A percentile compares a stretch with the other conserved stretches of the same genome.
phyloP scores from a whole-genome alignment of 2,888 invertebrate genomes.

The Nomada goodeniana region DNA sequence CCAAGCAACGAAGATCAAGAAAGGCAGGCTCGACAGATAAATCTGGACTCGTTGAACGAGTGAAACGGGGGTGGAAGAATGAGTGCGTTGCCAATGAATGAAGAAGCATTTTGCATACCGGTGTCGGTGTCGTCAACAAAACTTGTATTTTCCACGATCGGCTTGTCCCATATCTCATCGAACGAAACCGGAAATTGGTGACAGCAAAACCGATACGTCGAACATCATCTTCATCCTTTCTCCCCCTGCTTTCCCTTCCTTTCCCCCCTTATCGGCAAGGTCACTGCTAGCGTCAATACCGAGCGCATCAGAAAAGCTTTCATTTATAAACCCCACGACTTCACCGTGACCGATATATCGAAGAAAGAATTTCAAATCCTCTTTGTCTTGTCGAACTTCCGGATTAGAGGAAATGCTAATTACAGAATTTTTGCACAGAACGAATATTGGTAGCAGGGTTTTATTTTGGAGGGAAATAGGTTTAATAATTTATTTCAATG shows the following conservation, averaged over 20 bases:
- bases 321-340: constrained; percentile 22
- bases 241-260: constrained; percentile 22
- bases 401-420: neutral
- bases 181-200: constrained; percentile 55
- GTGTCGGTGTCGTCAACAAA: neutral
- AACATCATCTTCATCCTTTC: constrained; percentile 47
- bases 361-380: neutral
- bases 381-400: neutral
- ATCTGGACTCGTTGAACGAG: constrained; percentile 20
- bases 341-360: constrained; percentile 15
- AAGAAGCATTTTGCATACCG: constrained; percentile 35
- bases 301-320: constrained; percentile 13
- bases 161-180: constrained; percentile 41
- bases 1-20: constrained; percentile 17
- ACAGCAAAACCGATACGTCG: constrained; percentile 61
- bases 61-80: constrained; percentile 1
- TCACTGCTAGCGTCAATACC: constrained; percentile 40
- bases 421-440: neutral
- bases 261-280: constrained; percentile 37
- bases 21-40: constrained; percentile 7
- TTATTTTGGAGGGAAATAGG: no score
- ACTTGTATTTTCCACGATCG: constrained; percentile 32
- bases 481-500: no score
- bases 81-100: constrained; percentile 36
- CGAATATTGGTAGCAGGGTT: neutral